These are phyloP conservation scores for Chromoteleia sp. DNA, from an alignment of 2,888 invertebrate genomes.

Conservation along the genomic window DNA sequence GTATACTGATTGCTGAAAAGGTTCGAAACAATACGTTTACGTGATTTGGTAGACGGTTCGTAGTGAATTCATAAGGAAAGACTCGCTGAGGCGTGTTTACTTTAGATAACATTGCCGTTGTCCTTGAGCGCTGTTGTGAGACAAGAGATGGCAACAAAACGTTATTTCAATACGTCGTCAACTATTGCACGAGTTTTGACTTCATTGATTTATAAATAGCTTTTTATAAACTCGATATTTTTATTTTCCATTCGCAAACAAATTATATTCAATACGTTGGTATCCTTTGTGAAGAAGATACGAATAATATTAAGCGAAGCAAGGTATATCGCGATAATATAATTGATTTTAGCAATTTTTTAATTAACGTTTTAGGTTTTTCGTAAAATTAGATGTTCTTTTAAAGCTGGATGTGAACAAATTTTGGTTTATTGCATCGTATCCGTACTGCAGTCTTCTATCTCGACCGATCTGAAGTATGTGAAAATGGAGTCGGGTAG, in stretches of 20 bases:
- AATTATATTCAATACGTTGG: neutral
- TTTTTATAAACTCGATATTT: neutral
- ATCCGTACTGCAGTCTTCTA: constrained; percentile 5
- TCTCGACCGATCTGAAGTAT: neutral
- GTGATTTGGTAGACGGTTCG: neutral
- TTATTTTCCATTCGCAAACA: neutral
- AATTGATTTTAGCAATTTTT: neutral
- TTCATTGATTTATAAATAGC: neutral
- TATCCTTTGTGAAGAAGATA: no score
- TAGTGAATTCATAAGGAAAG: neutral
- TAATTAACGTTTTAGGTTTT: neutral
- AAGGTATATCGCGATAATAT: no score
- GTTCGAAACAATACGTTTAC: no score
- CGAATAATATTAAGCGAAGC: no score
- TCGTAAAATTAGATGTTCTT: neutral
- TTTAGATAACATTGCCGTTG: constrained; percentile 10
- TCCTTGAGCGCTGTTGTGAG: constrained; percentile 11
- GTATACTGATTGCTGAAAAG: no score
- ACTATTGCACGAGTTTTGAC: neutral
- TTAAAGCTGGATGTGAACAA: neutral
- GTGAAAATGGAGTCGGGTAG: constrained; percentile 10
- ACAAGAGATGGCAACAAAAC: constrained; percentile 7
- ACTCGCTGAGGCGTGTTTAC: neutral
- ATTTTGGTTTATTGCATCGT: neutral
- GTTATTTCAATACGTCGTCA: constrained; percentile 4